Conservation (phyloP, 2,888 invertebrate species). For the Furcula furcula region DNA sequence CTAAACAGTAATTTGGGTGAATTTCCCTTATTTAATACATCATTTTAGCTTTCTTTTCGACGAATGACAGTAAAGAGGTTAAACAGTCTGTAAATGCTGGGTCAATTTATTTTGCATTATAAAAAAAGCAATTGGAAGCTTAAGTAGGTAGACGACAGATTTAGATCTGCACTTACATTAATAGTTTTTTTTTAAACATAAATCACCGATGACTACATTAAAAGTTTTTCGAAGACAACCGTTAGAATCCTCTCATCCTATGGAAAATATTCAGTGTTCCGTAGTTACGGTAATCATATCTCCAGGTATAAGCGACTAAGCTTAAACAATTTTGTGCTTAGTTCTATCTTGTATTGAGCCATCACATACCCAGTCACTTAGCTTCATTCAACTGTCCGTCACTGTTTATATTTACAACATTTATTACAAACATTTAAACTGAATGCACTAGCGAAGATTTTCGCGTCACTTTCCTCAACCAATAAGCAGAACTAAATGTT, state of each 20-base stretch:
- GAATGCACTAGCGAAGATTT: constrained; percentile 34
- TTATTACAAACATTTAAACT: constrained; percentile 15
- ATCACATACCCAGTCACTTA: constrained; percentile 2
- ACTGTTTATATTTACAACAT: constrained; percentile 5
- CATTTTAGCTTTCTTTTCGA: constrained; percentile 72
- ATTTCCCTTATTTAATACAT: constrained; percentile 71
- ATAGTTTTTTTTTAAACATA: too few relatives aligned
- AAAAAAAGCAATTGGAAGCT: too few relatives aligned
- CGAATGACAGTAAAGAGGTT: constrained; percentile 51
- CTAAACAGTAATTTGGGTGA: constrained; percentile 70
- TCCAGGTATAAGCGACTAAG: too few relatives aligned
- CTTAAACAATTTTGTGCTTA: too few relatives aligned
- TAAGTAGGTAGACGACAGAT: too few relatives aligned
- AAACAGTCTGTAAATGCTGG: constrained; percentile 71
- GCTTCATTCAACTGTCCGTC: constrained; percentile 13
- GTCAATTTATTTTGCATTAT: constrained; percentile 11
- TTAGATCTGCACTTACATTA: too few relatives aligned
- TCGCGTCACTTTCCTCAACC: constrained; percentile 51
- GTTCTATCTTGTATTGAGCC: background rate
- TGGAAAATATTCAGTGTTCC: too few relatives aligned
- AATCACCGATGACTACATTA: too few relatives aligned
- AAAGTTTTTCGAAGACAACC: too few relatives aligned
- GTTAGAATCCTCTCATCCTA: too few relatives aligned
- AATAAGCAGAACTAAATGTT: constrained; percentile 46
- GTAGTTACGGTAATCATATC: too few relatives aligned